Base-by-base conservation (phyloP, 2,113 vertebrate species). In the Xerus inauris region DNA sequence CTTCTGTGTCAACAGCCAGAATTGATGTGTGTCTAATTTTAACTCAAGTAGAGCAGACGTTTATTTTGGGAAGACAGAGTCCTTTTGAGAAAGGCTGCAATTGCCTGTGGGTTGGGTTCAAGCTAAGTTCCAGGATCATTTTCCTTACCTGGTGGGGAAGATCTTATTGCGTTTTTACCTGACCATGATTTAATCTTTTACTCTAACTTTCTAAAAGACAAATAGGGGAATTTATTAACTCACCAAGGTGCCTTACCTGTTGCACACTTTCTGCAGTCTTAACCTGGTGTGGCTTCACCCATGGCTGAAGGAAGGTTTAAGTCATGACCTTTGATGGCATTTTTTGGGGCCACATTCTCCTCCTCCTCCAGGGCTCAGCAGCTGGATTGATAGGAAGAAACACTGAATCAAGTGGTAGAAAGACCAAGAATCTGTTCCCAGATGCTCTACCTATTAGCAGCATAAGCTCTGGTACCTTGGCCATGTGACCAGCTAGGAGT, bases 1-100 rank as follows among this genome's bases (percentile, higher is more conserved):
- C 92, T 54, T 84, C 82, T 87, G 20, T 92, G 54, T 82, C 90
- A 97, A 89, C 42, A 64, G 67, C 12, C 54, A 8, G 28, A 93
- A 94, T 79, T 69, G 94, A 71, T 67, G 42, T 87, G 54, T 83
- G 26, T 97, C 96, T 97, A 84, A 92, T 96, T 97, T 97, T 97
- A 98, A 97, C 93, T 97, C 59, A 80, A 96, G 45, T 42, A 57
- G 16, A 89, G 11, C 49, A 91, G 59, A 82, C 51, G 92, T 40
- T 38, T 71, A 93, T 98, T 98, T 97, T 59, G 75, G 42, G 17
- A 96, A 71, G 92, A 19, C 22, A 49, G 9, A 30, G 47, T 88
- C 83, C 90, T 98, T 97, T 86, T 80, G 26, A 97, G 83, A 91
- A 83, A 32, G 83, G 54, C 12, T 96, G 71, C 12, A 79, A 26